Evolutionary conservation across 2,113 vertebrate genomes (phyloP).

Genomic region (Casuarius casuarius): DNA sequence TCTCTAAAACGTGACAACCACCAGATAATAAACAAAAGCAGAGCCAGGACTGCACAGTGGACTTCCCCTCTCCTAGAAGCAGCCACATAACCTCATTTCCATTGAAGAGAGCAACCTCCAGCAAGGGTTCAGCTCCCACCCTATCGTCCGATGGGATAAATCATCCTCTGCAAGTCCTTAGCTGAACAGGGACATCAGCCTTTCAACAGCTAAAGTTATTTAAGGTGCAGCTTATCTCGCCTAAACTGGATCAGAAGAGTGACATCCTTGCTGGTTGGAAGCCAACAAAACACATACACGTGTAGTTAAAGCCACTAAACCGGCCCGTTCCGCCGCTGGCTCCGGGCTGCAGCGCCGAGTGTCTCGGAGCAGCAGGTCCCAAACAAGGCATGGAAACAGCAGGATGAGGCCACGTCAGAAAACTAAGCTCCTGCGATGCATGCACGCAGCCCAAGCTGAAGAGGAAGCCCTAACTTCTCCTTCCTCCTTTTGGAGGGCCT

Average conservation of each 20-base stretch:
- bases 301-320: neutral
- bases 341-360: neutral
- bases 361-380: neutral
- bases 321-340: neutral
- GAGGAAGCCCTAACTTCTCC: neutral
- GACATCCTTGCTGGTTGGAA: neutral
- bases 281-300: neutral
- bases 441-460: neutral
- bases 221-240: neutral
- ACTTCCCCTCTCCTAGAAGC: neutral
- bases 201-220: neutral
- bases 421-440: neutral
- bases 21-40: neutral
- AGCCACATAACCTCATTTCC: neutral
- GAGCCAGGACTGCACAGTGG: neutral
- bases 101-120: rapidly evolving
- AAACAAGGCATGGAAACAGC: neutral
- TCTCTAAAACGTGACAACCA: neutral
- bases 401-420: neutral
- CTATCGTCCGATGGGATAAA: neutral
- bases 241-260: neutral
- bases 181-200: neutral
- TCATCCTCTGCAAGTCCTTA: neutral
- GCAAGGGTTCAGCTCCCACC: rapidly evolving
- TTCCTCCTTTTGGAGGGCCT: neutral